These are phyloP conservation scores for Steinernema hermaphroditum DNA, from an alignment of 2,888 invertebrate genomes.

Conservation along the genomic window DNA sequence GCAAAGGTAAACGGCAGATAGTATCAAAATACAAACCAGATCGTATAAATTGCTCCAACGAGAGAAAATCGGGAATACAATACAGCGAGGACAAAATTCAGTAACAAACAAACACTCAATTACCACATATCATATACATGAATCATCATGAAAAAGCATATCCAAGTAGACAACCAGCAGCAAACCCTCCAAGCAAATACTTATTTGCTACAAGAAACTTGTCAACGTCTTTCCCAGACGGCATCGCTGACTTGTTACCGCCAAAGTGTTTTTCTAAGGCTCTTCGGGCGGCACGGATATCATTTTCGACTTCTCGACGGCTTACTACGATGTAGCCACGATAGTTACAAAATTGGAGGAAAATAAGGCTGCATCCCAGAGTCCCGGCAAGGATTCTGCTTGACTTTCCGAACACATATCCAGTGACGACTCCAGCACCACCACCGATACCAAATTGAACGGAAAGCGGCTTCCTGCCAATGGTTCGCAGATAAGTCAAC, in stretches of 20 bases:
- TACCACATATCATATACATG: not conserved
- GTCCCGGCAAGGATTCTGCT: constrained; percentile 48
- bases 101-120: no score
- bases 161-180: constrained; percentile 52
- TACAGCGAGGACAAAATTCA: no score
- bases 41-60: no score
- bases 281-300: not conserved
- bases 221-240: constrained; percentile 37
- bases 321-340: constrained; percentile 45
- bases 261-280: not conserved
- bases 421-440: constrained; percentile 44
- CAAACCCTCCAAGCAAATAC: constrained; percentile 50
- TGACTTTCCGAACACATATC: constrained; percentile 51
- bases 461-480: constrained; percentile 40
- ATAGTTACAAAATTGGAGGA: constrained; percentile 43
- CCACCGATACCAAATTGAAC: constrained; percentile 49
- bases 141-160: constrained; percentile 48
- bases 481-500: not conserved
- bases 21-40: no score
- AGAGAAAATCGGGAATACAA: no score
- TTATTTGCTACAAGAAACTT: constrained; percentile 47
- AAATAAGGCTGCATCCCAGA: constrained; percentile 45
- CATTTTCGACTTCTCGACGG: constrained; percentile 39
- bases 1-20: no score
- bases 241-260: not conserved